phyloP scores from a whole-genome alignment of 2,888 invertebrate species.

The Amphipoea oculea region DNA sequence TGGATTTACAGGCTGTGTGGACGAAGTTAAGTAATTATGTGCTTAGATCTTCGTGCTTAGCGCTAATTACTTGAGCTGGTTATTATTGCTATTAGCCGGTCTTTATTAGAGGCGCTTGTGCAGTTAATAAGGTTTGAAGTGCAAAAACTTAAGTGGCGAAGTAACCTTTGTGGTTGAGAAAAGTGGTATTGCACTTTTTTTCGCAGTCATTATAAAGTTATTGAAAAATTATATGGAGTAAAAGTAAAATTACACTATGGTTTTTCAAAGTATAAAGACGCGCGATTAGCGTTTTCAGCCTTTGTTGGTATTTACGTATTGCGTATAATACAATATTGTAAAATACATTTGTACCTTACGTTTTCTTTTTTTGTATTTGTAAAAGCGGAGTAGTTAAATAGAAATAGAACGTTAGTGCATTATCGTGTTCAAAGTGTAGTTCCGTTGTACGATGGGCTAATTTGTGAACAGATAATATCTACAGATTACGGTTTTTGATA shows the following conservation, averaged over 20 bases:
- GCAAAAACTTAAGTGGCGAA: conserved; percentile 50
- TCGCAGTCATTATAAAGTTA: not conserved
- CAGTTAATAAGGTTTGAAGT: conserved; percentile 32
- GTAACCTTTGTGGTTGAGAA: conserved; percentile 56
- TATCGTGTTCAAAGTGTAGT: conserved; percentile 47
- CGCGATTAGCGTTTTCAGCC: not conserved
- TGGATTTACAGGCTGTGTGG: conserved; percentile 35
- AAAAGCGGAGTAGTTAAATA: not conserved
- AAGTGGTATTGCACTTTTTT: conserved; percentile 22
- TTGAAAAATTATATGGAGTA: conserved; percentile 1
- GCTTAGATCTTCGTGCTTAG: conserved; percentile 39
- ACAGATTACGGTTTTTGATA: conserved; percentile 48
- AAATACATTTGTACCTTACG: not conserved
- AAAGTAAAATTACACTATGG: not conserved
- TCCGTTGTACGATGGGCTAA: conserved; percentile 51
- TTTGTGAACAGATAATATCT: conserved; percentile 61
- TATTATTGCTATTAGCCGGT: conserved; percentile 43
- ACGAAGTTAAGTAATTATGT: conserved; percentile 57
- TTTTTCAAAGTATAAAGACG: not conserved
- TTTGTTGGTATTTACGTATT: not conserved
- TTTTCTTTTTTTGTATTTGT: not conserved
- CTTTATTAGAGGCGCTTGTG: conserved; percentile 38
- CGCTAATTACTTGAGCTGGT: conserved; percentile 56
- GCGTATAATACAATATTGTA: not conserved
- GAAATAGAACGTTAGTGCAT: conserved; percentile 38